phyloP scores from a whole-genome alignment of 2,888 invertebrate species.

The Cancer borealis region DNA sequence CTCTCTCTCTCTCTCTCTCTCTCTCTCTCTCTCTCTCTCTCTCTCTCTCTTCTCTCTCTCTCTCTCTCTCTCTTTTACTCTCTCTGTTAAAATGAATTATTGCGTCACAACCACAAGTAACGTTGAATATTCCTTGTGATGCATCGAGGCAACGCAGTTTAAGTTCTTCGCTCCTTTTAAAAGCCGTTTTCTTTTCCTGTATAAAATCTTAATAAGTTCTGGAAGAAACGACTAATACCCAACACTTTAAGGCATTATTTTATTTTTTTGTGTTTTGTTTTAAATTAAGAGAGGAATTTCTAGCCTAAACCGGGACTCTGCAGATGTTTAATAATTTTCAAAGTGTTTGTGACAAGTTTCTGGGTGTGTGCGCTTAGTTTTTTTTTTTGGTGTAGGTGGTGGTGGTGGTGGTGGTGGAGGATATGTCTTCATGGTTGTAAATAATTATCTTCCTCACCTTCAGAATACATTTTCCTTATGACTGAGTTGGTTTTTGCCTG shows the following conservation, averaged over 20 bases:
- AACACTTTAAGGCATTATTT: neutral
- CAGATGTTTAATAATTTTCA: too few species aligned
- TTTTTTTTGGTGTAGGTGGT: too few species aligned
- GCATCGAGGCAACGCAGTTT: neutral
- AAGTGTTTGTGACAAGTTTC: too few species aligned
- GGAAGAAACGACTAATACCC: neutral
- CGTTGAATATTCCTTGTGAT: neutral
- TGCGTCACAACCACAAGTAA: neutral
- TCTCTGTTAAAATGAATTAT: neutral
- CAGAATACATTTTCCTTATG: too few species aligned
- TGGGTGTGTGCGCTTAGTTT: too few species aligned
- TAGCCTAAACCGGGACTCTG: too few species aligned
- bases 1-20: constrained; percentile 20
- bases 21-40: constrained; percentile 20
- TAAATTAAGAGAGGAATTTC: too few species aligned
- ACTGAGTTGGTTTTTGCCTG: neutral
- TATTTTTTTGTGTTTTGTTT: too few species aligned
- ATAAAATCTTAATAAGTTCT: neutral
- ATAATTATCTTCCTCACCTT: neutral
- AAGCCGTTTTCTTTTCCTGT: neutral
- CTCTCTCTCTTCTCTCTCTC: constrained; percentile 20
- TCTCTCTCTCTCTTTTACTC: neutral
- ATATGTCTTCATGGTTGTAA: neutral
- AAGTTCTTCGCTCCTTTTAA: neutral
- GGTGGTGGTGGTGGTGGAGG: too few species aligned